Evolutionary conservation across 2,113 vertebrate species (phyloP).

Genomic region (Fregetta grallaria): DNA sequence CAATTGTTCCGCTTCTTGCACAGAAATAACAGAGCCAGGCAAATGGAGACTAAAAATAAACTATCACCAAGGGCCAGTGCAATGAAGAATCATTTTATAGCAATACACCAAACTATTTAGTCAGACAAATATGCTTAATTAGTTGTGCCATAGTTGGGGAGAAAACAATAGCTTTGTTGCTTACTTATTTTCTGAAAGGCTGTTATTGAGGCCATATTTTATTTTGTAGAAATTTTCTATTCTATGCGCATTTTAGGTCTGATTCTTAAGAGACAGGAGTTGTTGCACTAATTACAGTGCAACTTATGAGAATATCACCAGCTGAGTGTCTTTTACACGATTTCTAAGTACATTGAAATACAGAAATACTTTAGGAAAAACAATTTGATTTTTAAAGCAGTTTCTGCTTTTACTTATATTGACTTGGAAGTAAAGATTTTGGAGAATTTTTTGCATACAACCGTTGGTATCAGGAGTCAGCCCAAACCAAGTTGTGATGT

Average conservation of each 20-base stretch:
- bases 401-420: neutral
- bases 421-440: neutral
- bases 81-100: neutral
- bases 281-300: neutral
- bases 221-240: neutral
- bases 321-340: neutral
- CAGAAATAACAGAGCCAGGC: neutral
- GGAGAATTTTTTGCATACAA: neutral
- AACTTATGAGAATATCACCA: neutral
- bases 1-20: neutral
- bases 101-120: neutral
- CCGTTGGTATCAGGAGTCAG: neutral
- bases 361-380: neutral
- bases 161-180: neutral
- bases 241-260: neutral
- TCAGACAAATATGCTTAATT: constrained; percentile 48
- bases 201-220: neutral
- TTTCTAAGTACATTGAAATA: neutral
- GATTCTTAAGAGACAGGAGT: neutral
- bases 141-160: neutral
- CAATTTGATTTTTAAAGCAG: neutral
- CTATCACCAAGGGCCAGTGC: neutral
- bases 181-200: neutral
- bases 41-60: constrained; percentile 25
- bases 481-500: neutral